These are phyloP conservation scores for Sebastes trivittatus DNA, from an alignment of 2,797 vertebrate species.

Conservation along the genomic window DNA sequence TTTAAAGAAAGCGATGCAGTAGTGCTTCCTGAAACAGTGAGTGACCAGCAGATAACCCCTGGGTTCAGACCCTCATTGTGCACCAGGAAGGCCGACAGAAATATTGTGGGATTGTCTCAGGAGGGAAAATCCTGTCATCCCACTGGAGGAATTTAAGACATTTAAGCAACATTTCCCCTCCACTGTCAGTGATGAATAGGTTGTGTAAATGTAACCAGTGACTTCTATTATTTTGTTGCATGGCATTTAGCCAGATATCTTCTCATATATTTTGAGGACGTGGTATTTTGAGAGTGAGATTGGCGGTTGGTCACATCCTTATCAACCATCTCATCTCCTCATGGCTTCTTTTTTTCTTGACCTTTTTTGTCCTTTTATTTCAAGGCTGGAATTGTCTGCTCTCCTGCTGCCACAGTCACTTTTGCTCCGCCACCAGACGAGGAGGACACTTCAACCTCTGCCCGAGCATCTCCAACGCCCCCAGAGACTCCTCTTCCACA, in stretches of 20 bases:
- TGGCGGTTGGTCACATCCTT: not conserved
- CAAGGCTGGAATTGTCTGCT: constrained; percentile 56
- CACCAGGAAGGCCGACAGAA: constrained; percentile 43
- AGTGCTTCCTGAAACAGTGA: constrained; percentile 71
- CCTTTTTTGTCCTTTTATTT: constrained; percentile 54
- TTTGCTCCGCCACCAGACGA: constrained; percentile 37
- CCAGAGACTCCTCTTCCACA: constrained; percentile 37
- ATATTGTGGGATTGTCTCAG: constrained; percentile 29
- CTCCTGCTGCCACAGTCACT: constrained; percentile 36
- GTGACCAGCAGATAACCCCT: constrained; percentile 73
- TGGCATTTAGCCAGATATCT: not conserved
- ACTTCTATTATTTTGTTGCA: not conserved
- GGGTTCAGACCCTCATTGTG: constrained; percentile 61
- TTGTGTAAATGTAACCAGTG: not conserved
- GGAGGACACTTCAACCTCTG: constrained; percentile 40
- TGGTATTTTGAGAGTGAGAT: not conserved
- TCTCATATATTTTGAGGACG: not conserved
- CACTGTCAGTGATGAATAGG: not conserved
- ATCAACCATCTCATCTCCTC: constrained; percentile 20
- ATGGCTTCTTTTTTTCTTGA: constrained; percentile 22
- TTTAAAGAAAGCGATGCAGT: constrained; percentile 79
- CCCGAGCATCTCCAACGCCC: constrained; percentile 19
- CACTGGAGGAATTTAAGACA: constrained; percentile 28
- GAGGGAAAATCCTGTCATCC: constrained; percentile 38
- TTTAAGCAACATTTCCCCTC: not conserved